Base-by-base conservation (phyloP, 2,113 vertebrate genomes). In the Bagarius yarrelli region DNA sequence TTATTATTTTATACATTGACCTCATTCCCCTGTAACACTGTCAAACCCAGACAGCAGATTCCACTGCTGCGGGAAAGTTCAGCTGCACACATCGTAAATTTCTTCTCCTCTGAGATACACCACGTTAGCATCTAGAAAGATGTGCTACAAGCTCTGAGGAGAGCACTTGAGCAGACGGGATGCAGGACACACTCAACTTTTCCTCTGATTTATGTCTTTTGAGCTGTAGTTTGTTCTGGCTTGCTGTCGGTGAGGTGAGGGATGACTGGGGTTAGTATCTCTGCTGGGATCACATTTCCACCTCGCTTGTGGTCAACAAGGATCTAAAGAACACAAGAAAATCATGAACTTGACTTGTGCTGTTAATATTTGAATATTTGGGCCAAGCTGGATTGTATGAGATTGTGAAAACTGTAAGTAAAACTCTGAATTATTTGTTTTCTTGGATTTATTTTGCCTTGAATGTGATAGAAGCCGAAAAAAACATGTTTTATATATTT, bases 1-100 rank as follows among this genome's bases (percentile, higher is more conserved):
- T 21, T 44, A 47, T 5, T n/a, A n/a, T n/a, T 13, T 30, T 19
- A 71, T 1, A 25, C 44, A 63, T 64, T 40, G 34, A 64, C 56
- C 75, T 74, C 61, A 44, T 90, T 87, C 83, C 89, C 85, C 16
- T 66, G 88, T 89, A 89, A 87, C 87, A 90, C 88, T 83, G 85
- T 91, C 9, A 91, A 90, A 91, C 87, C 89, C 90, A 87, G 89
- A 59, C 34, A 86, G 82, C 85, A 81, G 90, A 90, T 92, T 93
- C 89, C 90, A 85, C 80, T 25, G 76, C 85, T 78, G 85, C 75
- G 36, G 86, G 81, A 14, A 53, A 85, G 87, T 86, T 88, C 87
- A 88, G 89, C 85, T 89, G 85, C 86, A 88, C 90, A 89, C 87
- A 80, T 89, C 87, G 91, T 91, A 92, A 88, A 88, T 67, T 80